phyloP scores from a whole-genome alignment of 2,113 vertebrate species.

The Anolis sagrei region DNA sequence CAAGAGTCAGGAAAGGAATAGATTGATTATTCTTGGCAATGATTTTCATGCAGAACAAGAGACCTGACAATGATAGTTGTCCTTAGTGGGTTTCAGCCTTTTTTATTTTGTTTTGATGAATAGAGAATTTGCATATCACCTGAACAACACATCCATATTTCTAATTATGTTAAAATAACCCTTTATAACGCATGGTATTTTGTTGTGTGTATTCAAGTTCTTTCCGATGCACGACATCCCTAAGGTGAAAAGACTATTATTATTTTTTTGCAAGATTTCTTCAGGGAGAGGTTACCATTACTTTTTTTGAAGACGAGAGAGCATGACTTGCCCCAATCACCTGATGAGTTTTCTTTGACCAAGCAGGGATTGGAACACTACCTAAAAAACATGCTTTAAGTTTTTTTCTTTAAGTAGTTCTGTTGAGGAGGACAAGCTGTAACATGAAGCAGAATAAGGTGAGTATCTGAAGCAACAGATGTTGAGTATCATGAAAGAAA shows the following conservation, averaged over 20 bases:
- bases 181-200: not conserved
- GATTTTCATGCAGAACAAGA: not conserved
- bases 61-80: not conserved
- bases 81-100: not conserved
- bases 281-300: too few relatives aligned
- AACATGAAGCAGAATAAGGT: not conserved
- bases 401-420: too few relatives aligned
- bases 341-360: too few relatives aligned
- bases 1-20: not conserved
- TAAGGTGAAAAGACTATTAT: too few relatives aligned
- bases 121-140: not conserved
- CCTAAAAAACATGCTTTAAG: too few relatives aligned
- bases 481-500: not conserved
- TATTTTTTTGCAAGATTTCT: too few relatives aligned
- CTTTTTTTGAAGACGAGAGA: too few relatives aligned
- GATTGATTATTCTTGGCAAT: not conserved
- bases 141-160: not conserved
- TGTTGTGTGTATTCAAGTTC: too few relatives aligned
- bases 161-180: not conserved
- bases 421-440: not conserved
- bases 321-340: too few relatives aligned
- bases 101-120: too few relatives aligned
- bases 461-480: not conserved
- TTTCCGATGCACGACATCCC: too few relatives aligned
- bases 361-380: too few relatives aligned